Evolutionary conservation across 2,113 vertebrate species (phyloP).

Genomic region (Lycaon pictus): DNA sequence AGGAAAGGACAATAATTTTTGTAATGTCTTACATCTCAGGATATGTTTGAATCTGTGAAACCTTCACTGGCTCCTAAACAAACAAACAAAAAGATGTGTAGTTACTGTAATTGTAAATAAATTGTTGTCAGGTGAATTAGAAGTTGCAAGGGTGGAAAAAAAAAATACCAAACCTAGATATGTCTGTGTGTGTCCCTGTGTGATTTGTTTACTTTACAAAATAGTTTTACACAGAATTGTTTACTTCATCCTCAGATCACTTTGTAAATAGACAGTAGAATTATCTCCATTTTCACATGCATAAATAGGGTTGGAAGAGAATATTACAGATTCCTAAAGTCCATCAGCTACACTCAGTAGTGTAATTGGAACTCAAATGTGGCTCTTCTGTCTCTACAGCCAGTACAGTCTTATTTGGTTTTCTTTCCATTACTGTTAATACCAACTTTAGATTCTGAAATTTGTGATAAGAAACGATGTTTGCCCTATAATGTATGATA

Average conservation of each 20-base stretch:
- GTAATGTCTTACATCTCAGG: neutral
- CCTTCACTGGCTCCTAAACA: neutral
- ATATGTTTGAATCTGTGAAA: neutral
- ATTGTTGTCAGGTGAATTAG: neutral
- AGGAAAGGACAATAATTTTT: neutral
- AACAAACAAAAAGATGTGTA: neutral
- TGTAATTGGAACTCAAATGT: neutral
- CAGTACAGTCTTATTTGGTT: neutral
- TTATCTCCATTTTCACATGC: neutral
- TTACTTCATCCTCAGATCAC: neutral
- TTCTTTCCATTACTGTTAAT: neutral
- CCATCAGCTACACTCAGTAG: neutral
- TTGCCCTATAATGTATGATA: neutral
- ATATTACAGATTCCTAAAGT: neutral
- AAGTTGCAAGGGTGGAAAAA: neutral
- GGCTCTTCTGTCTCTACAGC: neutral
- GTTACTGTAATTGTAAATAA: conserved; percentile 13
- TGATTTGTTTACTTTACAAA: conserved; percentile 22
- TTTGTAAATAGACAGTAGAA: neutral
- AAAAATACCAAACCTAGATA: neutral
- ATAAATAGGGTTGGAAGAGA: neutral
- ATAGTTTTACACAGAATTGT: neutral
- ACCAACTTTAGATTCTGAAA: neutral
- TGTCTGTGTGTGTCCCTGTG: neutral
- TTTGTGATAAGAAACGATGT: neutral